Evolutionary conservation across 1,140 invertebrate species (phyloP).

Genomic region (Euura saliciscinereae): DNA sequence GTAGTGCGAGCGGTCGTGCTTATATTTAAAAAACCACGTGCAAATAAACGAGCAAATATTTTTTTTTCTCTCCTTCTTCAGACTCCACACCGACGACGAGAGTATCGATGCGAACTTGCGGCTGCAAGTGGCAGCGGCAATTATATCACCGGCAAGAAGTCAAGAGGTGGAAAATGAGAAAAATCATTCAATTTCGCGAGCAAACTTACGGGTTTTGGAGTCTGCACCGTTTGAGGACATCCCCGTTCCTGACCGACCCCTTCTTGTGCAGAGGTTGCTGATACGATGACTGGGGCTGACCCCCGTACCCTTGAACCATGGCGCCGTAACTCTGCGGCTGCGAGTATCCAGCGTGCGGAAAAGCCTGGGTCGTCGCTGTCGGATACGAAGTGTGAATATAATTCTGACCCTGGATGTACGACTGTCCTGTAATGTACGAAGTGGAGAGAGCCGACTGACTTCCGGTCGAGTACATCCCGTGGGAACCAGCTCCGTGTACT

Average conservation of each 20-base stretch:
- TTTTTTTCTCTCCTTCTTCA: not conserved
- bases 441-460: conserved; percentile 53
- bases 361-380: conserved; percentile 51
- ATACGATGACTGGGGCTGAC: conserved; percentile 54
- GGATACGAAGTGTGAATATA: conserved; percentile 49
- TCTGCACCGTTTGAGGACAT: conserved; percentile 70
- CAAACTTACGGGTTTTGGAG: conserved; percentile 70
- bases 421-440: conserved; percentile 57
- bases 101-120: too few relatives aligned
- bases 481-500: conserved; percentile 44
- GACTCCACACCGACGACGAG: too few relatives aligned
- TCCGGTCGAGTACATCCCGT: conserved; percentile 51
- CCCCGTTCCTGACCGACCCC: conserved; percentile 70
- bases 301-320: conserved; percentile 53
- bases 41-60: not conserved
- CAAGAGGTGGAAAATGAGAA: too few relatives aligned
- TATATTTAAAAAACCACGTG: not conserved
- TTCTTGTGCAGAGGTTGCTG: conserved; percentile 70
- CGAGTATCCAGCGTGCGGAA: conserved; percentile 52
- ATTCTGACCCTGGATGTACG: conserved; percentile 64
- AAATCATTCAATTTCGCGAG: not conserved
- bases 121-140: too few relatives aligned
- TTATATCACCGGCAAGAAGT: too few relatives aligned
- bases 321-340: conserved; percentile 55
- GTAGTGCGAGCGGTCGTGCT: not conserved